Evolutionary conservation across 1,140 invertebrate species (phyloP), one percentile per base, ranked within the genome.

Genomic region (Leptinotarsa lineolata): DNA sequence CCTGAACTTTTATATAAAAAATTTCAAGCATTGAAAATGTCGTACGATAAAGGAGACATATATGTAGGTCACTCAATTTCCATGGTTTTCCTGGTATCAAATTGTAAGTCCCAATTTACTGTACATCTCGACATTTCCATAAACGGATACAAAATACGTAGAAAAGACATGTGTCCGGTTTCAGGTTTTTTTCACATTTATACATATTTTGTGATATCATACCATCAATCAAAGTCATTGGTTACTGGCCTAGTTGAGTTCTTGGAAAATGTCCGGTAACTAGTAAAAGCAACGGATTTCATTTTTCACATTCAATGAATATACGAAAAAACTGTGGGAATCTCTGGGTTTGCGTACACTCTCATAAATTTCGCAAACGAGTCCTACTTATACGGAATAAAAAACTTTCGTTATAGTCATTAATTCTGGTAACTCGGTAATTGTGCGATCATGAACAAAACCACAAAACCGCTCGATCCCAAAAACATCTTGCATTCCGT

Each of bases 361-460:
- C 15, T 54, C 48, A 54, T 54, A n/a, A 54, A 54, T 54, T 54
- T 54, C 48, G 48, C 48, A 54, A 54, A 54, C 48, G 48, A 54
- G 48, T 15, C 48, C 48, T 54, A 54, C 48, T 54, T 54, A 54
- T 39, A 39, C 30, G 48, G 4, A 54, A 54, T 16, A 54, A 54
- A 54, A 54, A 54, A 54, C 48, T 54, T 54, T 54, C 30, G 48
- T 18, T 54, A 8, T 8, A 39, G 48, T 54, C 16, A 54, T 54
- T 15, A 54, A 54, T 54, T 54, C 48, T 54, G 48, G 48, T 54
- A 16, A 54, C 48, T 54, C 48, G 15, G 48, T 54, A 54, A 54
- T 54, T 54, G 48, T 54, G n/a, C 48, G 48, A 54, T 54, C 48
- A 54, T 54, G 48, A 16, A 54, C 16, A 15, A 54, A 54, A 54